Conservation (phyloP, 64 coral and sea anemone genomes). For the Catalaphyllia jardinei region DNA sequence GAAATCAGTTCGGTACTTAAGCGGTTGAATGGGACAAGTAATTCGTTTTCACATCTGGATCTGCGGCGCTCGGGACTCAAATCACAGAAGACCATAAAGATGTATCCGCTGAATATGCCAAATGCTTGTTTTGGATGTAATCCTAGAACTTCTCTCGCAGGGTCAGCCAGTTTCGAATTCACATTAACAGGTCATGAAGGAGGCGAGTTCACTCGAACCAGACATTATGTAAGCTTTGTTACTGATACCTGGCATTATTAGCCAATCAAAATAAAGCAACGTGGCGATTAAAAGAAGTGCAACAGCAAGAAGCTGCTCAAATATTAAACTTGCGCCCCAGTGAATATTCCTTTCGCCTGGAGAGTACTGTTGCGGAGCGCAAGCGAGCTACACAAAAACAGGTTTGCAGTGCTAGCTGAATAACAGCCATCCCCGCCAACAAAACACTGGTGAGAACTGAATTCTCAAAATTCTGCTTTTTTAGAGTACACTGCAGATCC, state of each 20-base stretch:
- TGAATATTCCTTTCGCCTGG: not conserved
- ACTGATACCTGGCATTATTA: not conserved
- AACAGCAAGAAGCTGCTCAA: not conserved
- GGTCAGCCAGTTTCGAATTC: not conserved
- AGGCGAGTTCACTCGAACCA: not conserved
- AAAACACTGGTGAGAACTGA: too few species aligned
- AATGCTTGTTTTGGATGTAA: not conserved
- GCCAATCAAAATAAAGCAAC: not conserved
- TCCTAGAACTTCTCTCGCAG: not conserved
- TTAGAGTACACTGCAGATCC: too few species aligned
- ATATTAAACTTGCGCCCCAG: not conserved
- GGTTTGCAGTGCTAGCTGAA: too few species aligned
- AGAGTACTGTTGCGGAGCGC: too few species aligned
- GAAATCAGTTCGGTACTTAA: not conserved
- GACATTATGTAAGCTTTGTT: constrained; percentile 1
- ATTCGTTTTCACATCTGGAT: constrained; percentile 15
- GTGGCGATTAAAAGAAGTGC: not conserved
- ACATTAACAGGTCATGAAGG: constrained; percentile 9
- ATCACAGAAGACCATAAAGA: not conserved
- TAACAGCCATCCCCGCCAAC: too few species aligned
- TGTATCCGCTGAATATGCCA: not conserved
- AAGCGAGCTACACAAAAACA: too few species aligned
- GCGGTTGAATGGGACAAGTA: not conserved
- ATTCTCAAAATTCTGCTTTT: too few species aligned
- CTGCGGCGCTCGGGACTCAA: not conserved